Percentiles rank a stretch among this genome's conserved stretches.
Evolutionary conservation across 2,113 vertebrate species (phyloP).

Genomic region (Pelobates fuscus): DNA sequence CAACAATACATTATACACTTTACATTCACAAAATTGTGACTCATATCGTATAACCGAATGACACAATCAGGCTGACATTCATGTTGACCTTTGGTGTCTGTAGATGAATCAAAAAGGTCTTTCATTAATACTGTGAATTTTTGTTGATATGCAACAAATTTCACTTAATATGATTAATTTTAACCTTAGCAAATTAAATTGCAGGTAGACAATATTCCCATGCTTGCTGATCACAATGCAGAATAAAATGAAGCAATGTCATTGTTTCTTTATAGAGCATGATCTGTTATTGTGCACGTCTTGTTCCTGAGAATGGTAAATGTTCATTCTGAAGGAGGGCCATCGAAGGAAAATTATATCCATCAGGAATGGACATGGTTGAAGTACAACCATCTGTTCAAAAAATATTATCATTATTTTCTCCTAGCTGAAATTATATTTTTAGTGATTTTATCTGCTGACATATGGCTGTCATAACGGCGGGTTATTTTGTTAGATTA

Average conservation of each 20-base stretch:
- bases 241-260: constrained; percentile 16
- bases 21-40: no score
- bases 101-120: no score
- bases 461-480: constrained; percentile 45
- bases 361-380: constrained; percentile 38
- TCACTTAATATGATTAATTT: no score
- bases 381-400: constrained; percentile 42
- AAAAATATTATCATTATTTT: constrained; percentile 32
- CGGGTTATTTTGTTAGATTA: constrained; percentile 43
- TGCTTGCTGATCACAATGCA: no score
- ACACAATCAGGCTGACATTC: no score
- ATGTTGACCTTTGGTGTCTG: no score
- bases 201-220: no score
- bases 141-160: no score
- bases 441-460: constrained; percentile 38
- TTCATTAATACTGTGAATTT: no score
- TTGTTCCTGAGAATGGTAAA: constrained; percentile 21
- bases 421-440: constrained; percentile 31
- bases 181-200: no score
- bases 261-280: constrained; percentile 22
- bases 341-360: constrained; percentile 38
- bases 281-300: neutral
- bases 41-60: no score
- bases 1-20: no score
- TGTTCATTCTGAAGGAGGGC: constrained; percentile 38